A percentile compares a stretch with the other conserved stretches of the same genome.
These are phyloP conservation scores for Hippasteria phrygiana DNA, from an alignment of 53 echinoderm and acorn worm species.

Conservation along the genomic window DNA sequence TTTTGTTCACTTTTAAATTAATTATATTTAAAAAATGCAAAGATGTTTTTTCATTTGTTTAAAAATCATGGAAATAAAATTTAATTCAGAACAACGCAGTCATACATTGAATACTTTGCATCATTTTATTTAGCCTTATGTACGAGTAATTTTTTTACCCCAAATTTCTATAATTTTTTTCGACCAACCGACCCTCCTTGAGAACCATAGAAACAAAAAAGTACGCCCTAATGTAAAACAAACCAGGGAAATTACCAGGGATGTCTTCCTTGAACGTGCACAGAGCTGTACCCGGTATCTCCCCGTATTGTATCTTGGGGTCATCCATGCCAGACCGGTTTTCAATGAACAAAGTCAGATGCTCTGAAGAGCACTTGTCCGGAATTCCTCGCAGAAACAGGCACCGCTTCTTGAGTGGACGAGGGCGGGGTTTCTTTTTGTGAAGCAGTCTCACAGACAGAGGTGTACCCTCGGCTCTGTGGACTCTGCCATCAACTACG, in stretches of 20 bases:
- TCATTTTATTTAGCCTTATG: too few species aligned
- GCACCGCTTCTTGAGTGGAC: constrained; percentile 37
- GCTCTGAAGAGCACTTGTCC: constrained; percentile 29
- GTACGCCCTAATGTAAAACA: too few species aligned
- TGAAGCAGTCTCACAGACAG: constrained; percentile 21
- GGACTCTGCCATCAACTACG: neutral
- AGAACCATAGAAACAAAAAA: neutral
- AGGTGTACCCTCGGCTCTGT: neutral
- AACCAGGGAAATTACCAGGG: constrained; percentile 3
- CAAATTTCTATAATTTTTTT: neutral
- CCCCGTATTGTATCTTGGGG: constrained; percentile 43
- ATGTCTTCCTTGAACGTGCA: constrained; percentile 25
- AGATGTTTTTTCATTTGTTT: too few species aligned
- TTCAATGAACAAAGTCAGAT: constrained; percentile 43
- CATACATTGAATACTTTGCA: too few species aligned
- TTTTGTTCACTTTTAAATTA: too few species aligned
- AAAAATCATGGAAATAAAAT: too few species aligned
- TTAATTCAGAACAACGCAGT: too few species aligned
- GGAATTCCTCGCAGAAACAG: constrained; percentile 57
- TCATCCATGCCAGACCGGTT: constrained; percentile 36
- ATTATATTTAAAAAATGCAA: too few species aligned
- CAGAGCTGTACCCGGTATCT: constrained; percentile 56
- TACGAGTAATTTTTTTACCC: too few species aligned
- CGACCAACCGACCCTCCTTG: too few species aligned
- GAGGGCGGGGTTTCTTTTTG: constrained; percentile 50